Conservation (phyloP, 2,888 invertebrate species). For the Mesorhabditis spiculigera region DNA sequence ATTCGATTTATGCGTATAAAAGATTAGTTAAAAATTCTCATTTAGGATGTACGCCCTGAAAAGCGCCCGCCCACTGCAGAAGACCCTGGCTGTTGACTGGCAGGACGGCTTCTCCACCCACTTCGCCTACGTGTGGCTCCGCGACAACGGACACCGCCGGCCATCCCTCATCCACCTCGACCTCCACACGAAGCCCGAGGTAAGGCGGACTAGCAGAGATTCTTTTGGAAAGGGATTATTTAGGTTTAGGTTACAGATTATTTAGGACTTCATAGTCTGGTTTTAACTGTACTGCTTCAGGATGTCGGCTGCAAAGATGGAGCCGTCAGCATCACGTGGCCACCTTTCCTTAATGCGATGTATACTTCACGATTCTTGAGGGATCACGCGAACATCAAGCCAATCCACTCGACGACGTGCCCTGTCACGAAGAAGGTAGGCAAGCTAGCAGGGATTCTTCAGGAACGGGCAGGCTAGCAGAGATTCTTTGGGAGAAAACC, state of each 20-base stretch:
- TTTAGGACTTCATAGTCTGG: not conserved
- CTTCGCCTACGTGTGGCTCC: slow-evolving; percentile 45
- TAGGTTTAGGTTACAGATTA: too few relatives aligned
- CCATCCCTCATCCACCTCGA: slow-evolving; percentile 46
- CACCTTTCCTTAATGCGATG: slow-evolving; percentile 33
- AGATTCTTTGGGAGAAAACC: not conserved
- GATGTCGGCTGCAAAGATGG: slow-evolving; percentile 22
- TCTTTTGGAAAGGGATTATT: too few relatives aligned
- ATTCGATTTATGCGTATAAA: too few relatives aligned
- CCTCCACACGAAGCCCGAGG: slow-evolving; percentile 38
- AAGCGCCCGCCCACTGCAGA: slow-evolving; percentile 3
- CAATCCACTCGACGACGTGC: slow-evolving; percentile 11
- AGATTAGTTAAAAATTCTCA: not conserved
- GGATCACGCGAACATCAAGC: slow-evolving; percentile 27
- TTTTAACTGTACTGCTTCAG: slow-evolving; percentile 12
- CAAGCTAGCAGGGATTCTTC: too few relatives aligned
- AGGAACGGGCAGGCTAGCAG: too few relatives aligned
- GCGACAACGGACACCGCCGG: slow-evolving; percentile 37
- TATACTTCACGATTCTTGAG: slow-evolving; percentile 44
- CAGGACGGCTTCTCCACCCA: slow-evolving; percentile 36
- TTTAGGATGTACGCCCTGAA: not conserved
- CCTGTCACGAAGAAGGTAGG: slow-evolving; percentile 18
- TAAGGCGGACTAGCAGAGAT: not conserved
- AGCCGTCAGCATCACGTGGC: slow-evolving; percentile 37
- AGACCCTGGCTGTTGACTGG: not conserved